Base-by-base conservation (phyloP, 1,140 invertebrate genomes). In the Helicorthomorpha holstii region DNA sequence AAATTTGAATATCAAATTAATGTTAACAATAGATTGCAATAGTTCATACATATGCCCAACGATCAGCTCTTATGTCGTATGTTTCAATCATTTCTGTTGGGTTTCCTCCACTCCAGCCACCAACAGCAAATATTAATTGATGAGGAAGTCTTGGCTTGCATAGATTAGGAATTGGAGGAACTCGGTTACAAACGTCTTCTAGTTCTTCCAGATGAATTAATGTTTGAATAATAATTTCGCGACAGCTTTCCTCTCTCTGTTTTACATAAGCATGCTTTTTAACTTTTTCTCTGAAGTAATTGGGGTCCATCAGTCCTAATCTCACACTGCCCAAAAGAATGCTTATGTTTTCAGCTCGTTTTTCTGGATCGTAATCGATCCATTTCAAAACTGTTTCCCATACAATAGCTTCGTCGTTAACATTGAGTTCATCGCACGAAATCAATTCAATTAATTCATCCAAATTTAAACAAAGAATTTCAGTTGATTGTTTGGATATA, bases 281-380 rank as follows among this genome's bases (percentile, higher is more conserved):
- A 0, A 81, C 75, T 53, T 76, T 74, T 58, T 82, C 79, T 23
- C 82, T 64, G 60, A 85, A 82, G 60, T 77, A 83, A 52, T 86
- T 78, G 0, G 84, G 87, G 50, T 89, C 82, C 58, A 94, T 70
- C 1, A 93, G 69, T 3, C 89, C 88, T 1, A 92, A 72, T 21
- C 88, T 74, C 55, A 89, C 81, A 50, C 81, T 81, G 38, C 76
- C 76, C 74, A 94, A 80, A 0, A 94, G 65, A 27, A 77, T 71
- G 0, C 80, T 75, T 3, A 87, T 80, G 56, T 81, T 66, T 25
- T 69, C 59, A 61, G 76, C 78, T 7, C 83, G 72, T 3, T 62
- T 64, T n/a, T 75, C 69, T 0, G 76, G 72, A 59, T 83, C 75
- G 43, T 74, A 58, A 44, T 79, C 69, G 23, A 81, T 76, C 80